phyloP scores from a whole-genome alignment of 2,113 vertebrate species.

The Oncorhynchus kisutch region DNA sequence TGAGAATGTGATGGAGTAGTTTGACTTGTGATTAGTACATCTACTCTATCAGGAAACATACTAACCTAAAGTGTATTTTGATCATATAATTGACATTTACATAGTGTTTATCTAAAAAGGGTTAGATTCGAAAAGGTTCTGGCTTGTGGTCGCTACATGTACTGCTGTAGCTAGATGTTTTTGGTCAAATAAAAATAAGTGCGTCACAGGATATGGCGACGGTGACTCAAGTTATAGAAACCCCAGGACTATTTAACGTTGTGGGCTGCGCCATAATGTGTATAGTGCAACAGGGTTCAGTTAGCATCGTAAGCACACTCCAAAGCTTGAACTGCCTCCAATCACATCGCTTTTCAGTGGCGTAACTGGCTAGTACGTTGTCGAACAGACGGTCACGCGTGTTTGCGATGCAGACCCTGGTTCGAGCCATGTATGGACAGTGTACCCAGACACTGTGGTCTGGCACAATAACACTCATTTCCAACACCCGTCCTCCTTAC shows the following conservation, averaged over 20 bases:
- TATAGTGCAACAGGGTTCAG: no score
- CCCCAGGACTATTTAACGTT: background rate
- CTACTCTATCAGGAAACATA: background rate
- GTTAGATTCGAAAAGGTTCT: background rate
- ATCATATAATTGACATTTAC: background rate
- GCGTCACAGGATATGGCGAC: background rate
- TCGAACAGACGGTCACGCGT: no score
- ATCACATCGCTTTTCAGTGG: no score
- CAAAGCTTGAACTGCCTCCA: no score
- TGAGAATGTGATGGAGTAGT: background rate
- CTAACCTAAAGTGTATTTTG: background rate
- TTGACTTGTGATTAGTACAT: background rate
- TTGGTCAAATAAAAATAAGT: background rate
- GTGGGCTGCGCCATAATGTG: background rate
- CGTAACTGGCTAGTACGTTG: no score
- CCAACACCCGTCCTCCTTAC: conserved; percentile 59
- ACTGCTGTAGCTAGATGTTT: background rate
- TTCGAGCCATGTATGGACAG: no score
- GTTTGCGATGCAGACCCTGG: no score
- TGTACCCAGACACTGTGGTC: background rate
- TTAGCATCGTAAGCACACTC: no score
- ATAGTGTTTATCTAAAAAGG: background rate
- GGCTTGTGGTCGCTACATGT: background rate
- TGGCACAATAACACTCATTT: background rate
- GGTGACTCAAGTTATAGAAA: background rate